A percentile compares a stretch with the other conserved stretches of the same genome.
These are phyloP conservation scores for Echinometra lucunter DNA, from an alignment of 53 echinoderm and acorn worm species.

Conservation along the genomic window DNA sequence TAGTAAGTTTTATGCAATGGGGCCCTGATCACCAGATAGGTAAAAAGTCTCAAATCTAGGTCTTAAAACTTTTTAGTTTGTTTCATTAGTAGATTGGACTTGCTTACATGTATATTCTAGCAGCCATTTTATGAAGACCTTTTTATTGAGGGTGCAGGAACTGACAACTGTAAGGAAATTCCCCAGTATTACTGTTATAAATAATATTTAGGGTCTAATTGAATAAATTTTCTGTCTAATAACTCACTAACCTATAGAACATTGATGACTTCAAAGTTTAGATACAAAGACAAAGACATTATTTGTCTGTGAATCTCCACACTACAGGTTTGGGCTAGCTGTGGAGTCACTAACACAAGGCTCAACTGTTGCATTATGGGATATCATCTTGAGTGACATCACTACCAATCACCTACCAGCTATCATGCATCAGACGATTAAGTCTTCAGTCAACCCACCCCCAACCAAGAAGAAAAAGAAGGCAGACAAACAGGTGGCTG, in stretches of 20 bases:
- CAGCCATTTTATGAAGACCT: too few species aligned
- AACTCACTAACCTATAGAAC: not conserved
- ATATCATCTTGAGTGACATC: slow-evolving; percentile 71
- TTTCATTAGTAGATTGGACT: too few species aligned
- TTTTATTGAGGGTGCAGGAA: too few species aligned
- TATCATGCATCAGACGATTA: not conserved
- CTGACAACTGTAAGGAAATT: too few species aligned
- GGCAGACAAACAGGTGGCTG: not conserved
- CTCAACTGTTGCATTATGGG: slow-evolving; percentile 81
- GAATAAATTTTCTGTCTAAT: not conserved
- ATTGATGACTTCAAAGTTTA: not conserved
- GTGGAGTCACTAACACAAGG: slow-evolving; percentile 73
- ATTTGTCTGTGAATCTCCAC: not conserved
- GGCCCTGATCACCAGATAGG: too few species aligned
- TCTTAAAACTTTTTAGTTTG: too few species aligned
- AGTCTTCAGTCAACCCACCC: slow-evolving; percentile 18
- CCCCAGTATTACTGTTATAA: too few species aligned
- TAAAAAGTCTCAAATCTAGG: too few species aligned
- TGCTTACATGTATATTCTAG: too few species aligned
- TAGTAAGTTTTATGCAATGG: too few species aligned
- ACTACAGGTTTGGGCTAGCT: slow-evolving; percentile 2
- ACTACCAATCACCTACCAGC: slow-evolving; percentile 56
- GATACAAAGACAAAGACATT: not conserved
- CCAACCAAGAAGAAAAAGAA: slow-evolving; percentile 55
- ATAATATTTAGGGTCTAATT: too few species aligned